Evolutionary conservation across 2,888 invertebrate species (phyloP), one percentile per base, ranked within the genome.

Genomic region (Microchrysa polita): DNA sequence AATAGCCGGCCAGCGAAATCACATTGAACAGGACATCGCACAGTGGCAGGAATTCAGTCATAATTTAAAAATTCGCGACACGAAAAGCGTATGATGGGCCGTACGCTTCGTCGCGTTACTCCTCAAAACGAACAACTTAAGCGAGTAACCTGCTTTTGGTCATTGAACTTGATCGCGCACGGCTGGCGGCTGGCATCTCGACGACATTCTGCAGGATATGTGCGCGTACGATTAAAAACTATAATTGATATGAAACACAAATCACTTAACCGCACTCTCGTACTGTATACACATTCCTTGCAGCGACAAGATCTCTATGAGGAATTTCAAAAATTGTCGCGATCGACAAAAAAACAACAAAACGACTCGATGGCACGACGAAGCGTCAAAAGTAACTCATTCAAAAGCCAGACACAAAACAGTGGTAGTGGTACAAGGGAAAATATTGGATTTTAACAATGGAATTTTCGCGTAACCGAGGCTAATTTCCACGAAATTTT

Each of bases 21-120:
- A 95, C 93, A 86, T 95, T 95, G 88, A 95, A 95, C 63, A 95
- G 87, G 77, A 95, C 92, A 87, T 95, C 95, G 88, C 95, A 95
- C 83, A 95, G 88, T 79, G 95, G 95, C 85, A 95, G 88, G 85
- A 95, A 95, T 88, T 95, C 94, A 85, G 91, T 90, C 92, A 89
- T 73, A 44, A 34, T 65, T 34, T n/a, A 10, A 53, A 16, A 34
- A 40, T 27, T 40, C 27, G 53, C 55, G 27, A 34, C 16, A 53
- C 18, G 18, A 44, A n/a, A 14, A n/a, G 27, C 67, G 48, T 27
- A 40, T 23, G n/a, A 40, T 44, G 7, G 1, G 16, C 5, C 20
- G 9, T 27, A 14, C 53, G 27, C 27, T n/a, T n/a, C n/a, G n/a
- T n/a, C n/a, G n/a, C n/a, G 27, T 34, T 34, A 2, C 27, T 34